phyloP scores from a whole-genome alignment of 1,140 invertebrate genomes.

The Medauroidea extradentata region DNA sequence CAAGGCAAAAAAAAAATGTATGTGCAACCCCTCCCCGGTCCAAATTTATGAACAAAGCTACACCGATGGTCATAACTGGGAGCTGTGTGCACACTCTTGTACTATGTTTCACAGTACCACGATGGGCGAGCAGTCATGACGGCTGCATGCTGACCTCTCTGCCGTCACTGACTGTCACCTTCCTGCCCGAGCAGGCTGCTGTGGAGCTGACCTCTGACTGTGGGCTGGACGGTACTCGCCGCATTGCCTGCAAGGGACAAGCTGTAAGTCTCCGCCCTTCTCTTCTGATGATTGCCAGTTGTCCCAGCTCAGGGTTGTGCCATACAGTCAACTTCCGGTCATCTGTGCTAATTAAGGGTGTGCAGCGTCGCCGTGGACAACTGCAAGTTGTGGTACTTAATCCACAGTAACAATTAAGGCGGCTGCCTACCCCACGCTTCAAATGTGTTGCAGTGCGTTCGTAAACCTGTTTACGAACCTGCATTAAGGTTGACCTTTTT shows the following conservation, averaged over 20 bases:
- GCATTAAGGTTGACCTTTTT: background rate
- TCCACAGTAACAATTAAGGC: background rate
- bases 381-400: too few species aligned
- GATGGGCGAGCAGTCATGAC: constrained; percentile 57
- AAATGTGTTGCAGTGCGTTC: too few species aligned
- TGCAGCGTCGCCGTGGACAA: too few species aligned
- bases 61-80: too few species aligned
- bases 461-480: background rate
- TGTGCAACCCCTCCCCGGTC: too few species aligned
- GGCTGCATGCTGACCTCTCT: constrained; percentile 61
- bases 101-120: constrained; percentile 51
- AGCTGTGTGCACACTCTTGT: too few species aligned
- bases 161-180: constrained; percentile 63
- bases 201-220: constrained; percentile 84
- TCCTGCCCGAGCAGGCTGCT: constrained; percentile 69
- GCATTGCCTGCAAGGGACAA: constrained; percentile 63
- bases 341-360: too few species aligned
- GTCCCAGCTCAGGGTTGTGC: background rate
- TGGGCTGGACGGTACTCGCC: constrained; percentile 75
- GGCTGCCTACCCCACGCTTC: too few species aligned
- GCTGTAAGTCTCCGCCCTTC: constrained; percentile 47
- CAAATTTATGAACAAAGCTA: too few species aligned
- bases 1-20: too few species aligned
- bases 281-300: background rate
- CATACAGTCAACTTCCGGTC: background rate